phyloP scores from a whole-genome alignment of 2,113 vertebrate species.

The Sphaerodactylus townsendi region DNA sequence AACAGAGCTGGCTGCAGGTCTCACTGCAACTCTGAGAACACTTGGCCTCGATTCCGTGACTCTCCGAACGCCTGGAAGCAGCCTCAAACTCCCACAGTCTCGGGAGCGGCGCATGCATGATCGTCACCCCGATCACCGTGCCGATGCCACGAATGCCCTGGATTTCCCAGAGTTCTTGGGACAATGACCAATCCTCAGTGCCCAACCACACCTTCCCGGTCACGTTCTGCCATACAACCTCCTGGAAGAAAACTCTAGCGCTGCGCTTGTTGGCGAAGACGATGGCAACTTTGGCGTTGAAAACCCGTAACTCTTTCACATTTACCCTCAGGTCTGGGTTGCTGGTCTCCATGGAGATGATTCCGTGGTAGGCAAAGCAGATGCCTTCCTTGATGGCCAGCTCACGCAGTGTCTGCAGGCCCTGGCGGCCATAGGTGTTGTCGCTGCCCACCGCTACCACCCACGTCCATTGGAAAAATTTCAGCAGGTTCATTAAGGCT shows the following conservation, averaged over 20 bases:
- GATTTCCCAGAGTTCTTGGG: constrained; percentile 51
- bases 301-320: constrained; percentile 45
- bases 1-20: constrained; percentile 72
- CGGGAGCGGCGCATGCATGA: constrained; percentile 48
- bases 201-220: constrained; percentile 83
- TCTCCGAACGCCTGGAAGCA: neutral
- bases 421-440: constrained; percentile 66
- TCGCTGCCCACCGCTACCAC: constrained; percentile 75
- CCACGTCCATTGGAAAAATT: constrained; percentile 82
- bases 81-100: constrained; percentile 69
- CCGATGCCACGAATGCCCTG: constrained; percentile 73
- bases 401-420: constrained; percentile 60
- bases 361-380: constrained; percentile 77
- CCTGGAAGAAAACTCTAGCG: constrained; percentile 62
- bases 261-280: constrained; percentile 53
- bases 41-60: fast-evolving
- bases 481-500: constrained; percentile 73
- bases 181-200: constrained; percentile 77
- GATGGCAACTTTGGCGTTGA: constrained; percentile 51
- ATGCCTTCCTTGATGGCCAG: constrained; percentile 38
- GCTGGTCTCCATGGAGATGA: neutral
- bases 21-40: neutral
- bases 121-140: constrained; percentile 75
- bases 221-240: constrained; percentile 73
- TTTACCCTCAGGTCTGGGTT: constrained; percentile 35